Conservation (phyloP, 1,140 invertebrate species). For the Aphidius ervi region DNA sequence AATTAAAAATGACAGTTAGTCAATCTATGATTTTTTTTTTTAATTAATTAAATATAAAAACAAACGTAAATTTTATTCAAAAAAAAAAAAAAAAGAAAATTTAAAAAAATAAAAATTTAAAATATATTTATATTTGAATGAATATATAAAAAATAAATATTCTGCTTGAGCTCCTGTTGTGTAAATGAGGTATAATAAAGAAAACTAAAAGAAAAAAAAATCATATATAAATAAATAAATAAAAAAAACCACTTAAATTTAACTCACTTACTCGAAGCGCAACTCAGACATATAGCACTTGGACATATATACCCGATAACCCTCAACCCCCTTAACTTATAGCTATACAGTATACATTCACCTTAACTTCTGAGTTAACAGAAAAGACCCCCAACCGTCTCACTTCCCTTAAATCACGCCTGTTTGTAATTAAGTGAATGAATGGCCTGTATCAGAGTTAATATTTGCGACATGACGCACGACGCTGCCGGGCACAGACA, state of each 20-base stretch:
- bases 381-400: slow-evolving; percentile 42
- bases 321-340: neutral
- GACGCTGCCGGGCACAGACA: slow-evolving; percentile 49
- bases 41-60: no score
- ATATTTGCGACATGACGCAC: slow-evolving; percentile 55
- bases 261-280: no score
- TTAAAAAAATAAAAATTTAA: no score
- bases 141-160: neutral
- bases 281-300: slow-evolving; percentile 8
- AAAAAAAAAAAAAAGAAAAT: no score
- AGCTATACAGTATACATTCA: neutral
- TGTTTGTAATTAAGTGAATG: slow-evolving; percentile 57
- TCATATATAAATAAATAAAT: neutral
- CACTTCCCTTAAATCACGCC: slow-evolving; percentile 52
- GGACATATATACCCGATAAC: slow-evolving; percentile 6
- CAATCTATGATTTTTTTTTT: no score
- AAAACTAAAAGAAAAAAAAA: slow-evolving; percentile 35
- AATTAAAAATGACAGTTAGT: no score
- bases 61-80: no score
- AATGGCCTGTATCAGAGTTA: slow-evolving; percentile 56
- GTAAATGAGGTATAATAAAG: slow-evolving; percentile 50
- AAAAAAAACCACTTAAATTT: no score
- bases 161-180: slow-evolving; percentile 38
- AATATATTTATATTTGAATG: no score
- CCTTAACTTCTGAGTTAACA: neutral